Evolutionary conservation across 2,797 vertebrate genomes (phyloP), one percentile per base, ranked within the genome.

Genomic region (Argentina silus): DNA sequence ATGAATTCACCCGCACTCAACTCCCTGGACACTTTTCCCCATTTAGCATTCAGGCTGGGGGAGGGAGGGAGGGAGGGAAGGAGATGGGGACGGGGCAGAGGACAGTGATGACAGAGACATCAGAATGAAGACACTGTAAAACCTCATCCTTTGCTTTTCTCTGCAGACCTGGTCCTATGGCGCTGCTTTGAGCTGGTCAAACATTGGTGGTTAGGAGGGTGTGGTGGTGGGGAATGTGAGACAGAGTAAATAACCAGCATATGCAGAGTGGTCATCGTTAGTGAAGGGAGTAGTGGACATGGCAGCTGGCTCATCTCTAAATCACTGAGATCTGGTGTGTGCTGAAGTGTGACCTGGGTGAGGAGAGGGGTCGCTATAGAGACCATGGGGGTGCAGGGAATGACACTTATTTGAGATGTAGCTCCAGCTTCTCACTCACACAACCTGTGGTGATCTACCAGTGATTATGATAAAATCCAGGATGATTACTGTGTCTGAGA

Each of bases 1-100:
- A 81, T 75, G 72, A 85, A 87, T 81, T 90, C 71, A 80, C 88
- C 78, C 17, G 45, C 53, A 56, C 77, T 85, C 56, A 45, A 88
- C 79, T 89, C 83, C 74, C 74, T 72, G 42, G 81, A 88, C 78
- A 63, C 77, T 78, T 87, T 59, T 76, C 69, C 65, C 61, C 75
- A 85, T 85, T 88, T 82, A 74, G 70, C 72, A 79, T 80, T 83
- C 69, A 66, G 55, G 27, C 51, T 69, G 70, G 70, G 60, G 69
- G 17, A n/a, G 50, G 27, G 67, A 6, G 3, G 23, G 27, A 43
- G 23, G 60, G 27, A 4, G 59, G 27, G 59, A 10, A 19, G 67
- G 21, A n/a, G 72, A 23, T 43, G 63, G 55, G 64, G 60, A 7
- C 6, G 63, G 15, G 23, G 51, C 9, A 45, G n/a, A 36, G 55